Base-by-base conservation (phyloP, 1,140 invertebrate genomes). In the Brachionus plicatilis region DNA sequence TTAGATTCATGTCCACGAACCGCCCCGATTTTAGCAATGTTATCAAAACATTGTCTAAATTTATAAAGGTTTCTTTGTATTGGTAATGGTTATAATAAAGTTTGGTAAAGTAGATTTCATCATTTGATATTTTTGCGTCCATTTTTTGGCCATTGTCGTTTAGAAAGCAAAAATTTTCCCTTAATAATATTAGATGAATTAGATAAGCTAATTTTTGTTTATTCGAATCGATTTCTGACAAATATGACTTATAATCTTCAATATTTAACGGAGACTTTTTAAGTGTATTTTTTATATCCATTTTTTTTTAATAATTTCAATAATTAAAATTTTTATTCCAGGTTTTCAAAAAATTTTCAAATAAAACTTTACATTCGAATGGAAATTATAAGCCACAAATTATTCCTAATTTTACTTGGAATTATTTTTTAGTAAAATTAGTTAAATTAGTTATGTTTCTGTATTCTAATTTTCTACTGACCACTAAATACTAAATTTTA, bases 61-160 rank as follows among this genome's bases (percentile, higher is more conserved):
- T 50, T 8, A 17, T 11, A 11, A 50, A 27, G 14, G 6, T 50
- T 6, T 50, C 12, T 20, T 76, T 37, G 72, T 47, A 27, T 50
- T 50, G 43, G 12, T 47, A 76, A 29, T 76, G 43, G 11, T 76
- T 76, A 27, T 76, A 76, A n/a, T 24, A 50, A 6, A 76, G 2
- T 50, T 76, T 76, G 27, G 17, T 76, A 50, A 76, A 76, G n/a
- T 76, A 76, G 14, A 72, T 72, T 50, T 76, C 43, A 76, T 76
- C 45, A 37, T 76, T 76, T 53, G 33, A 43, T 17, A 75, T 12
- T 43, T 50, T 72, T 43, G 8, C 45, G 11, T 33, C 33, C 41
- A 41, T 24, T 6, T 43, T 43, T 6, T 43, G 17, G 4, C 41
- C 68, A 43, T 8, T 72, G 17, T 76, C 20, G 43, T 76, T 45